Percentiles rank a stretch among this genome's conserved stretches.
Evolutionary conservation across 2,113 vertebrate species (phyloP).

Genomic region (Thymallus thymallus): DNA sequence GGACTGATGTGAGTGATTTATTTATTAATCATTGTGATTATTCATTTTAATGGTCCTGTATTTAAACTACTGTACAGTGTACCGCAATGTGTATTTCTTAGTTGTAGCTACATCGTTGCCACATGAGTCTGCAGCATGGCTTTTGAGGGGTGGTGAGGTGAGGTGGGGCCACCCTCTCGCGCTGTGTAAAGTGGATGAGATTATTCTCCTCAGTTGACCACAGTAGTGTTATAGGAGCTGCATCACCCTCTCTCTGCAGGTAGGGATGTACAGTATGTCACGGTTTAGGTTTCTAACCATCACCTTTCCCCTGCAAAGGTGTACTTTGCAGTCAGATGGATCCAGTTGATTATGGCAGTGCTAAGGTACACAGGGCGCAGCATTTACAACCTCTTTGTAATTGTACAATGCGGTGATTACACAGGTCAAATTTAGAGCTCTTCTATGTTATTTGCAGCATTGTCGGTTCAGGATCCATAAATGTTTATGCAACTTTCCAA

Average conservation of each 20-base stretch:
- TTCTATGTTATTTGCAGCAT: slow-evolving; percentile 42
- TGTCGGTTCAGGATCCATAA: slow-evolving; percentile 67
- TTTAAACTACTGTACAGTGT: too few relatives aligned
- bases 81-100: too few relatives aligned
- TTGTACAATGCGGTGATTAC: neutral
- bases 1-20: slow-evolving; percentile 56
- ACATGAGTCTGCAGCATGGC: too few relatives aligned
- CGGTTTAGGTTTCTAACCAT: neutral
- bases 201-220: neutral
- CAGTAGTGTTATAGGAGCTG: neutral
- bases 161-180: neutral
- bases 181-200: too few relatives aligned
- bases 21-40: neutral
- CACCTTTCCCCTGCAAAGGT: slow-evolving; percentile 45
- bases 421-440: neutral
- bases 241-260: too few relatives aligned
- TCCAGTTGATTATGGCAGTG: slow-evolving; percentile 67
- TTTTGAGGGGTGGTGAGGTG: too few relatives aligned
- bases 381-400: neutral
- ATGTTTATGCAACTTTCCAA: slow-evolving; percentile 53
- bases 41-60: neutral
- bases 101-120: too few relatives aligned
- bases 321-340: slow-evolving; percentile 57
- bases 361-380: slow-evolving; percentile 59
- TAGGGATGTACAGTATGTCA: neutral